phyloP scores from a whole-genome alignment of 2,113 vertebrate species.

The Daboia siamensis region DNA sequence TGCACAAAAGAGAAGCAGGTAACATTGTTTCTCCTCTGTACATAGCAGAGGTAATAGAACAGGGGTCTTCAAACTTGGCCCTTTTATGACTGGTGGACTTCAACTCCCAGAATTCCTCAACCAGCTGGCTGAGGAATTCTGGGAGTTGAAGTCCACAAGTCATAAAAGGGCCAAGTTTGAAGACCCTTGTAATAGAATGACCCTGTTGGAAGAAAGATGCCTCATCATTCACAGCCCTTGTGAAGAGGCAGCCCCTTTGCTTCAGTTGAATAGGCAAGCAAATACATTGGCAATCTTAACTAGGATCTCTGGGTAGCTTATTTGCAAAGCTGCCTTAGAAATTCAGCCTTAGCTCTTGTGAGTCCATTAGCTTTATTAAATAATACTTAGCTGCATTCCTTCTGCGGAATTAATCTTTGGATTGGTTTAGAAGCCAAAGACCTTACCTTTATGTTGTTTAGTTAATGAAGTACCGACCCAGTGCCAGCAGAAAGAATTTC shows the following conservation, averaged over 20 bases:
- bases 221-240: not conserved
- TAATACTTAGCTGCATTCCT: not conserved
- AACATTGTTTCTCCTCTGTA: not conserved
- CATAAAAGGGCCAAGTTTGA: too few species aligned
- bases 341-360: not conserved
- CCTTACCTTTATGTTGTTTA: constrained; percentile 6
- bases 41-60: not conserved
- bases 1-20: not conserved
- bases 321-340: not conserved
- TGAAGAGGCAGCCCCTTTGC: not conserved
- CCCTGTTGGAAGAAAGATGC: not conserved
- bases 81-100: too few species aligned
- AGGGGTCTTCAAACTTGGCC: too few species aligned
- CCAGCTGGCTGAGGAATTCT: too few species aligned
- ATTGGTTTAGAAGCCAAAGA: not conserved
- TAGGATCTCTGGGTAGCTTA: not conserved
- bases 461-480: not conserved
- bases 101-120: too few species aligned
- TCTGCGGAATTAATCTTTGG: constrained; percentile 4
- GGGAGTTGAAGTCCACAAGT: too few species aligned
- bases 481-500: not conserved
- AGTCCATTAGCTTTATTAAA: not conserved
- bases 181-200: not conserved
- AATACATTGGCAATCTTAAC: not conserved
- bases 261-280: not conserved